A percentile compares a stretch with the other conserved stretches of the same genome.
phyloP scores from a whole-genome alignment of 2,113 vertebrate genomes.

The Protobothrops flavoviridis region DNA sequence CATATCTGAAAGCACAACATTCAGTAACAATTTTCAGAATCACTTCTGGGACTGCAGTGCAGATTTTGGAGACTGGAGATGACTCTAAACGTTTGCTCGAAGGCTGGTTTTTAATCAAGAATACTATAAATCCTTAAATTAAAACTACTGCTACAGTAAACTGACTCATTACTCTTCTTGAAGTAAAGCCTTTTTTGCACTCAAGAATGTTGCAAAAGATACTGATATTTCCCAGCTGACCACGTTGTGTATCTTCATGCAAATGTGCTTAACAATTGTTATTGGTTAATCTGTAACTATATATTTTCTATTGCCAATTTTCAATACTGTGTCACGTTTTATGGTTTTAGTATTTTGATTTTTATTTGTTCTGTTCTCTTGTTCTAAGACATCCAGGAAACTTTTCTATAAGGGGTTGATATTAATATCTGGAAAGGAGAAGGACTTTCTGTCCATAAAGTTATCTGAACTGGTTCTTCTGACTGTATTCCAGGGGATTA shows the following conservation, averaged over 20 bases:
- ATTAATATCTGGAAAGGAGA: neutral
- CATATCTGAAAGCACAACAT: neutral
- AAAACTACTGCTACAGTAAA: neutral
- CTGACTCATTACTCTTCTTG: neutral
- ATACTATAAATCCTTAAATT: neutral
- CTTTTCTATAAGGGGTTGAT: neutral
- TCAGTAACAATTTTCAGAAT: neutral
- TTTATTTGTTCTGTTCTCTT: neutral
- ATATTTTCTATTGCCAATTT: neutral
- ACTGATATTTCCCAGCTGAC: neutral
- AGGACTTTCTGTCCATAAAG: neutral
- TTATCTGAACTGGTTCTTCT: neutral
- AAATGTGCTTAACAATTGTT: neutral
- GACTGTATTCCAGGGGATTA: neutral
- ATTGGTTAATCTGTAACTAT: neutral
- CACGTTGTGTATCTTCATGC: neutral
- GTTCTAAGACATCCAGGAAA: neutral
- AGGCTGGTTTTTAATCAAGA: neutral
- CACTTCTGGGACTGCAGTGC: neutral
- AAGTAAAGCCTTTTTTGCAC: neutral
- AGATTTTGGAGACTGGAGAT: neutral
- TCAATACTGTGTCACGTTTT: neutral
- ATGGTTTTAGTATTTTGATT: neutral
- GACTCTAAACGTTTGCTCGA: neutral
- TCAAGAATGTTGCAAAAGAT: neutral